Percentiles rank a stretch among this genome's conserved stretches.
Conservation (phyloP, 2,888 invertebrate genomes). For the Epinotia brunnichana region DNA sequence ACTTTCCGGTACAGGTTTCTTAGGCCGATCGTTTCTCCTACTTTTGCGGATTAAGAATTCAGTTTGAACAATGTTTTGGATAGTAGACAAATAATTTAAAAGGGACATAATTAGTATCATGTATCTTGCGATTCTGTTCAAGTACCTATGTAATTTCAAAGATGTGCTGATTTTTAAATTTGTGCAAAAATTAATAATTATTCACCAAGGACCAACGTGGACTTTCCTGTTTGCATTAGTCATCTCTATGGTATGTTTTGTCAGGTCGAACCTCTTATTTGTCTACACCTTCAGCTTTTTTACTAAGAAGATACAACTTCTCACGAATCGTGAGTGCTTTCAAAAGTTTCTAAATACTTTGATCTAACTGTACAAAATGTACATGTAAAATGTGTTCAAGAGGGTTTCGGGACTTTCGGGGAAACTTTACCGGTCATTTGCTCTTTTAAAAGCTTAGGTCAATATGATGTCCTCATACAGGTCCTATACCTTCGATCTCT, state of each 20-base stretch:
- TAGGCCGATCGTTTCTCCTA: conserved; percentile 41
- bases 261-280: conserved; percentile 4
- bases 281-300: background rate
- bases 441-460: background rate
- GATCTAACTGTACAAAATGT: too few relatives aligned
- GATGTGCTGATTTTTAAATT: background rate
- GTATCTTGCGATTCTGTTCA: background rate
- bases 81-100: background rate
- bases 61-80: conserved; percentile 6
- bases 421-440: too few relatives aligned
- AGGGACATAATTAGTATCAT: background rate
- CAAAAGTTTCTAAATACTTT: too few relatives aligned
- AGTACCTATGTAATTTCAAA: background rate
- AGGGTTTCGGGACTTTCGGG: too few relatives aligned
- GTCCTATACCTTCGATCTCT: background rate
- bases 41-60: conserved; percentile 37
- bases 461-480: background rate
- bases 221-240: conserved; percentile 14
- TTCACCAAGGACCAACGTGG: background rate
- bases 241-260: conserved; percentile 26
- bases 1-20: conserved; percentile 45
- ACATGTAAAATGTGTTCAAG: too few relatives aligned
- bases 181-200: background rate
- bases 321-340: too few relatives aligned
- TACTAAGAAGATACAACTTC: background rate